phyloP scores from a whole-genome alignment of 64 coral and sea anemone species.

The Platygyra sinensis region DNA sequence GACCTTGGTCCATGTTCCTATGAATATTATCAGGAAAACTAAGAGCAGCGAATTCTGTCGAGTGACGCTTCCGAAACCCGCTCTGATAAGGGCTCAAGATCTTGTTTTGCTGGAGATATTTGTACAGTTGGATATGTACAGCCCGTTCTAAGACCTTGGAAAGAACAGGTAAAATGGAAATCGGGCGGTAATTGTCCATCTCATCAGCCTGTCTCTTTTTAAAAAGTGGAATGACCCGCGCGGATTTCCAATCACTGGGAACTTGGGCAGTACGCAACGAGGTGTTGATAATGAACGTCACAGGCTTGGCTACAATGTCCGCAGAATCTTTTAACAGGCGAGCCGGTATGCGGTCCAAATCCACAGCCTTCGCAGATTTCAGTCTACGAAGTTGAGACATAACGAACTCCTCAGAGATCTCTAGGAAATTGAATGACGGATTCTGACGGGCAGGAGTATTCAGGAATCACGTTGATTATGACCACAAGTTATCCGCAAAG shows the following conservation, averaged over 20 bases:
- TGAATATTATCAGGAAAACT: too few relatives aligned
- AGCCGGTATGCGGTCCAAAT: slow-evolving; percentile 16
- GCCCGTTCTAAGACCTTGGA: slow-evolving; percentile 18
- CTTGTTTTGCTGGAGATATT: slow-evolving; percentile 15
- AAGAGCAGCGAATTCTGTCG: slow-evolving; percentile 39
- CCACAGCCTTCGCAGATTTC: slow-evolving; percentile 14
- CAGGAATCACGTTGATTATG: not conserved
- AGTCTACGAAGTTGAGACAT: slow-evolving; percentile 19
- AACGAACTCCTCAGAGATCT: slow-evolving; percentile 16
- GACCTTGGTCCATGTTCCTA: too few relatives aligned
- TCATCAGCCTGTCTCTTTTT: slow-evolving; percentile 12
- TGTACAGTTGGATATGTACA: slow-evolving; percentile 23
- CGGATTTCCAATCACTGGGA: slow-evolving; percentile 26
- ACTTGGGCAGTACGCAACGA: slow-evolving; percentile 1
- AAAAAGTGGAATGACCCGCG: slow-evolving; percentile 13
- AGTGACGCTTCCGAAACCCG: slow-evolving; percentile 23
- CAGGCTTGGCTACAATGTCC: slow-evolving; percentile 24
- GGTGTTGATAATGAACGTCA: slow-evolving; percentile 32
- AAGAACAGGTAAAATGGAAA: not conserved
- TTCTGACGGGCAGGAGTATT: slow-evolving; percentile 5
- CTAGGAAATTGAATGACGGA: slow-evolving; percentile 16
- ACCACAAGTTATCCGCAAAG: too few relatives aligned
- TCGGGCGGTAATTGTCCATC: slow-evolving; percentile 8
- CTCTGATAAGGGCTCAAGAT: not conserved
- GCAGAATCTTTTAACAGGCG: slow-evolving; percentile 33